phyloP scores from a whole-genome alignment of 1,140 invertebrate species.

The Limonius californicus region DNA sequence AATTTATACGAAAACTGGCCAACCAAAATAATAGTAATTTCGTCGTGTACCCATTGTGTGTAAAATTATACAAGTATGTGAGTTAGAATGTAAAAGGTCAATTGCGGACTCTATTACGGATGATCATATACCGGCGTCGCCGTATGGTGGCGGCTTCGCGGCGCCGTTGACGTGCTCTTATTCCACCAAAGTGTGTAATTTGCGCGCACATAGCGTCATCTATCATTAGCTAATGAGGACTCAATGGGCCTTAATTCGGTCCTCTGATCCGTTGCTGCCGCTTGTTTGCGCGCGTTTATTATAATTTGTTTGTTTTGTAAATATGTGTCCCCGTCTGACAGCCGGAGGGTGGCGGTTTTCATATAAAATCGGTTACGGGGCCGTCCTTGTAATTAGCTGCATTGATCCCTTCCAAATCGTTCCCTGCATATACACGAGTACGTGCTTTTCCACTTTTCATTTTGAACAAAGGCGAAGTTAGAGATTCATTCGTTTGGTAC shows the following conservation, averaged over 20 bases:
- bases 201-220: slow-evolving; percentile 26
- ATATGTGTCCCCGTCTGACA: slow-evolving; percentile 6
- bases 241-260: slow-evolving; percentile 36
- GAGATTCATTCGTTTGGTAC: no score
- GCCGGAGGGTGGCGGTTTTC: not conserved
- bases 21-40: no score
- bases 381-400: no score
- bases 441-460: no score
- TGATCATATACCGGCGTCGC: slow-evolving; percentile 3
- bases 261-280: slow-evolving; percentile 21
- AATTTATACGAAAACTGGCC: no score
- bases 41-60: no score
- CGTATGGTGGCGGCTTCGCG: not conserved
- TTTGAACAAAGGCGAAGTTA: no score
- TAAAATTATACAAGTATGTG: no score
- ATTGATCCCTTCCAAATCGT: no score
- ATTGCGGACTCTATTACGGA: not conserved
- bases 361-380: no score
- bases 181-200: slow-evolving; percentile 7
- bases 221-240: slow-evolving; percentile 38
- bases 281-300: slow-evolving; percentile 34
- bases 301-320: slow-evolving; percentile 36
- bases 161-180: slow-evolving; percentile 1
- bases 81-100: not conserved
- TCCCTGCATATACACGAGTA: no score